These are phyloP conservation scores for Lagorchestes hirsutus DNA, from an alignment of 2,797 vertebrate genomes.

Conservation along the genomic window DNA sequence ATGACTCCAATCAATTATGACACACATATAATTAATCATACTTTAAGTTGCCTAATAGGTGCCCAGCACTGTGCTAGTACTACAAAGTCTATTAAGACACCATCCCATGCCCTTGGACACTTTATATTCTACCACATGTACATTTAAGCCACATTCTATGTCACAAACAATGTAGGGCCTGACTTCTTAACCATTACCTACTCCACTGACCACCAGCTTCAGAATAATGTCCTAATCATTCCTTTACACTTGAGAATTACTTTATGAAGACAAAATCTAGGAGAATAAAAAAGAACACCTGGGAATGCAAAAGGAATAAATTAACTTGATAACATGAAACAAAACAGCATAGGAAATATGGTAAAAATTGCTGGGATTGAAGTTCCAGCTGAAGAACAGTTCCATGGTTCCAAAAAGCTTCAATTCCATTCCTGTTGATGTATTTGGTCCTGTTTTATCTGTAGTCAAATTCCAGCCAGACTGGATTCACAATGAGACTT, in stretches of 20 bases:
- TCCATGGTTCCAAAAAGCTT: not conserved
- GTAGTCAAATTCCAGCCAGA: not conserved
- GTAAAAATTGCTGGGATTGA: not conserved
- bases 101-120: not conserved
- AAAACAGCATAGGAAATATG: constrained; percentile 9
- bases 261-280: not conserved
- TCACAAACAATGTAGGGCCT: not conserved
- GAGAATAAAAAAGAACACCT: not conserved
- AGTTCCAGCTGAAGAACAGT: not conserved
- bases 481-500: accelerated
- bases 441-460: not conserved
- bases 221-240: not conserved
- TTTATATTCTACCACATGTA: not conserved
- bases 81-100: not conserved
- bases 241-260: not conserved
- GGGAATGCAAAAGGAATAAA: constrained; percentile 19
- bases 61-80: not conserved
- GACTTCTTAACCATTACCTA: not conserved
- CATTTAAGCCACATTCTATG: not conserved
- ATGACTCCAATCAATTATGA: not conserved
- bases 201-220: not conserved
- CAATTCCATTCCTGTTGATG: not conserved
- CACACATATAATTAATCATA: not conserved
- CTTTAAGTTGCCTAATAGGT: not conserved
- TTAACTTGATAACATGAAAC: constrained; percentile 7